Evolutionary conservation across 1,140 invertebrate genomes (phyloP), one percentile per base, ranked within the genome.

Genomic region (Drosophila truncata): DNA sequence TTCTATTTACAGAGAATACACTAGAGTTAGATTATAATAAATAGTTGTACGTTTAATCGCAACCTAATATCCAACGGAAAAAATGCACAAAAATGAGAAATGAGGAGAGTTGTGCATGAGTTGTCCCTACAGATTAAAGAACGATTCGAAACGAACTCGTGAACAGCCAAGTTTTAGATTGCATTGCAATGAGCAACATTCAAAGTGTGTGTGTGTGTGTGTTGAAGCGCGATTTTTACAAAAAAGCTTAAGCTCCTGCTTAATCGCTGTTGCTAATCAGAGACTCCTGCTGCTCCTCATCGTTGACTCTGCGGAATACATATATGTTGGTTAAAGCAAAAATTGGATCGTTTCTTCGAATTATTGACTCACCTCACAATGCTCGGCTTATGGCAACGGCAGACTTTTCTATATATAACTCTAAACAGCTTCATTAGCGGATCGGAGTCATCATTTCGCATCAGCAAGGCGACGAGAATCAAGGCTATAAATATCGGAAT

Each of bases 381-480:
- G 90, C 93, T 93, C 54, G 93, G 92, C 84, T 92, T 93, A 46
- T 92, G 93, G 77, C 94, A 94, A 50, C 94, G 91, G 93, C 94
- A 95, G 35, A 94, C 75, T 90, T 93, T 94, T 71, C 94, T 93
- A 77, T 95, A 93, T 58, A 95, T 72, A 80, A 95, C 95, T 91
- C 95, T 95, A 42, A 96, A 91, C 11, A 95, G 86, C 78, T 95
- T 94, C 91, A 95, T 92, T 9, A 97, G 94, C 54, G 97, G 97
- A 94, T 98, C 97, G 95, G 96, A 97, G 91, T 96, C 96, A 85
- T 98, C 97, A 85, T 96, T 97, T 92, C 97, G 95, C 37, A 96
- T 95, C 35, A 98, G 92, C 57, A 97, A 88, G 44, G 95, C 96
- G 8, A 97, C 95, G 52, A 95, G 95, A 62, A 98, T 93, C 92